Conservation (phyloP, 2,113 vertebrate genomes). For the Hippocampus abdominalis region DNA sequence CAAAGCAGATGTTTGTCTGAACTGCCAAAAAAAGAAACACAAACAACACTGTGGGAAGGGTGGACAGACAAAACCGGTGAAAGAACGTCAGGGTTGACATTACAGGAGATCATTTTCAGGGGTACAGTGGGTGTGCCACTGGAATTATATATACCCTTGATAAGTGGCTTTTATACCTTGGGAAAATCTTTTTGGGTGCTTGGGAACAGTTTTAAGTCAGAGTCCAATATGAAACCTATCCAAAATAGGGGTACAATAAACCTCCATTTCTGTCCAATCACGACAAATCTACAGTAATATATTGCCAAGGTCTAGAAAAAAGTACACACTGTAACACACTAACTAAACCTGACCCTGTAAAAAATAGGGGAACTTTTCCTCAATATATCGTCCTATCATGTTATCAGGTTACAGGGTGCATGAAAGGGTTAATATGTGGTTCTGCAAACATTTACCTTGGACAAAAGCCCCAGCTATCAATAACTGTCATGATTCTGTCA, state of each 20-base stretch:
- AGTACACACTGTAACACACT: background rate
- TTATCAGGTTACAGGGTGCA: no score
- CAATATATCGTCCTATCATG: background rate
- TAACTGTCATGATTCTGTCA: no score
- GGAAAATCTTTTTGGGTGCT: background rate
- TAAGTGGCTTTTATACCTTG: background rate
- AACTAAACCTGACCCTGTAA: background rate
- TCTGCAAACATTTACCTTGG: no score
- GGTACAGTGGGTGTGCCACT: background rate
- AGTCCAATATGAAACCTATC: background rate
- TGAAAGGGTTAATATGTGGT: background rate
- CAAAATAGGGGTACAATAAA: background rate
- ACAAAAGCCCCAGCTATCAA: no score
- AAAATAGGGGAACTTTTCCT: background rate
- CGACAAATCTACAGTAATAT: background rate
- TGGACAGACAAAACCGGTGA: slow-evolving; percentile 22
- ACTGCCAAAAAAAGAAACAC: slow-evolving; percentile 96
- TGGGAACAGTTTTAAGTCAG: background rate
- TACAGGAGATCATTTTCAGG: background rate
- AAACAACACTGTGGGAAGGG: slow-evolving; percentile 92
- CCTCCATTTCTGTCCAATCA: background rate
- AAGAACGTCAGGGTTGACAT: slow-evolving; percentile 16
- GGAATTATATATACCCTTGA: background rate
- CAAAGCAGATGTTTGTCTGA: slow-evolving; percentile 99
- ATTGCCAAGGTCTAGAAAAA: no score